Evolutionary conservation across 53 echinoderm and acorn worm genomes (phyloP).

Genomic region (Mesocentrotus franciscanus): DNA sequence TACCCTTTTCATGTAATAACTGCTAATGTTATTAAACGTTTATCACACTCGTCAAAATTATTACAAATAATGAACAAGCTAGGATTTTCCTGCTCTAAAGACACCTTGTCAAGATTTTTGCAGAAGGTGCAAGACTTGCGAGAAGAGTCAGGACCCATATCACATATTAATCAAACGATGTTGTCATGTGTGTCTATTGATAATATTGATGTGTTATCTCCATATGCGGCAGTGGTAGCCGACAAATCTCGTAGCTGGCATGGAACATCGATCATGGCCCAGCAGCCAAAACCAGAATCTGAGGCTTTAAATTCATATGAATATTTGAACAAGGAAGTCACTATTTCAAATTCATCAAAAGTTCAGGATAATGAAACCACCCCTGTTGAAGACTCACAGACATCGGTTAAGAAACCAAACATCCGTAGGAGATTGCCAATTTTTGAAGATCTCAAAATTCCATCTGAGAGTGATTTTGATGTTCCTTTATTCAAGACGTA

Average conservation of each 20-base stretch:
- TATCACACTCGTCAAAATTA: slow-evolving; percentile 72
- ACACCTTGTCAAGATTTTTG: slow-evolving; percentile 70
- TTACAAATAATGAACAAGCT: slow-evolving; percentile 30
- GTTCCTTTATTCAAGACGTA: slow-evolving; percentile 17
- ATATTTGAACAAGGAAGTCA: not conserved
- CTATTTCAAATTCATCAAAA: slow-evolving; percentile 71
- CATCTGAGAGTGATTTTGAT: not conserved
- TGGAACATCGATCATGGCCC: slow-evolving; percentile 62
- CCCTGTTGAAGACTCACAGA: not conserved
- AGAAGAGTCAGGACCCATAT: not conserved
- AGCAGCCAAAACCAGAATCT: slow-evolving; percentile 27
- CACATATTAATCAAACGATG: slow-evolving; percentile 6
- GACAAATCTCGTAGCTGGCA: slow-evolving; percentile 20
- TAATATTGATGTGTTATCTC: slow-evolving; percentile 67
- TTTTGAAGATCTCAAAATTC: not conserved
- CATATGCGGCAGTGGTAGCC: slow-evolving; percentile 60
- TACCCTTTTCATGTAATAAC: slow-evolving; percentile 70
- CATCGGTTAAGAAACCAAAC: not conserved
- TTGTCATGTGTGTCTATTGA: slow-evolving; percentile 28
- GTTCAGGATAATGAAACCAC: slow-evolving; percentile 58
- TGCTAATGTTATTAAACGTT: slow-evolving; percentile 65
- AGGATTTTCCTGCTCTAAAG: slow-evolving; percentile 69
- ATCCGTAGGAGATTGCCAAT: not conserved
- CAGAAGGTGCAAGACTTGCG: slow-evolving; percentile 48
- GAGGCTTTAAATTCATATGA: not conserved